phyloP scores from a whole-genome alignment of 2,113 vertebrate species.

The Panthera tigris region DNA sequence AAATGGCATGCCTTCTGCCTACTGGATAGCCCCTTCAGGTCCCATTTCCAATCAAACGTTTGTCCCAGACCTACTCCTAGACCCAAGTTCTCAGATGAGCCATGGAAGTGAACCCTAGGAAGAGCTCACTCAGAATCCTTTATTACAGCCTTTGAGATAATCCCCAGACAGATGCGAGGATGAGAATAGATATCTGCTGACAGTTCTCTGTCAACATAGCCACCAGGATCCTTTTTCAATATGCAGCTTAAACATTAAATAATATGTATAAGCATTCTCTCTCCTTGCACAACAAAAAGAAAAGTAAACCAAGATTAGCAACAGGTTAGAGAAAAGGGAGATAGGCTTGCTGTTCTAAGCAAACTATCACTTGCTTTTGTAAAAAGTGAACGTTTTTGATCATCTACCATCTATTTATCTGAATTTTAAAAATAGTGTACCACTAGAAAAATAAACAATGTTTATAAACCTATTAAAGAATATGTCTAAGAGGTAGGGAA shows the following conservation, averaged over 20 bases:
- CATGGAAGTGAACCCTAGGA: not conserved
- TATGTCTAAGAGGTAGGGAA: not conserved
- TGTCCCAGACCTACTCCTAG: not conserved
- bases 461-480: not conserved
- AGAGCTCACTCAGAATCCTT: not conserved
- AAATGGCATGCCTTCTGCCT: not conserved
- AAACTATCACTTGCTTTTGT: not conserved
- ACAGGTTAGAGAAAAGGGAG: not conserved
- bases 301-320: conserved; percentile 24
- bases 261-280: not conserved
- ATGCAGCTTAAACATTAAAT: conserved; percentile 37
- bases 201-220: not conserved
- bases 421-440: conserved; percentile 14
- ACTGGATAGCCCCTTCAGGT: not conserved
- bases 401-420: not conserved
- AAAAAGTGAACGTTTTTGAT: not conserved
- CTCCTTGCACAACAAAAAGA: not conserved
- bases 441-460: not conserved
- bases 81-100: not conserved
- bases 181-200: not conserved
- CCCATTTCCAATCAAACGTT: not conserved
- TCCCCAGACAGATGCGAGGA: not conserved
- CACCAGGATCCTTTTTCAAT: not conserved
- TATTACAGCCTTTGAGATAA: not conserved
- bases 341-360: not conserved